phyloP scores from a whole-genome alignment of 2,797 vertebrate species.

The Sylvilagus floridanus region DNA sequence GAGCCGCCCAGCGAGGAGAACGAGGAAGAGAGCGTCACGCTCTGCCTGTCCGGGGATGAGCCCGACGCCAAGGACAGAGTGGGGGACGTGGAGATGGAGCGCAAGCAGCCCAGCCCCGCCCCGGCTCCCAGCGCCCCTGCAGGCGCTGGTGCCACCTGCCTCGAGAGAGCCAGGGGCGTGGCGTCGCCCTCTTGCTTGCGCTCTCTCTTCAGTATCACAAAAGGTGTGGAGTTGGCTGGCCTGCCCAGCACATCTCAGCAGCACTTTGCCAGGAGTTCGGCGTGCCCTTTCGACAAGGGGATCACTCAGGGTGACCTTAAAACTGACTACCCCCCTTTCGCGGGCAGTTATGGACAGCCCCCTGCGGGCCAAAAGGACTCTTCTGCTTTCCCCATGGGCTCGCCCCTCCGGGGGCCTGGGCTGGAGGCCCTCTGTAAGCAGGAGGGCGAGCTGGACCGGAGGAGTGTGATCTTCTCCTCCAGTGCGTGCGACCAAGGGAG shows the following conservation, averaged over 20 bases:
- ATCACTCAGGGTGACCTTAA: conserved; percentile 99
- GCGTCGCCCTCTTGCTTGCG: conserved; percentile 94
- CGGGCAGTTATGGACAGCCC: conserved; percentile 92
- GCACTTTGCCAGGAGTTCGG: conserved; percentile 94
- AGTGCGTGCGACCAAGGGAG: conserved; percentile 94
- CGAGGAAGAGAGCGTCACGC: conserved; percentile 93
- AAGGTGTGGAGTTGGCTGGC: conserved; percentile 91
- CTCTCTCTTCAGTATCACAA: conserved; percentile 93
- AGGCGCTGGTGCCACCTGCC: conserved; percentile 61
- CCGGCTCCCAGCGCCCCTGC: conserved; percentile 47
- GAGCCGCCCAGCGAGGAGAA: conserved; percentile 94
- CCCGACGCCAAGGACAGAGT: conserved; percentile 92
- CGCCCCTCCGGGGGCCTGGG: conserved; percentile 93
- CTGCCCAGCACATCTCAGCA: conserved; percentile 94
- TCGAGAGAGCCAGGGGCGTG: conserved; percentile 91
- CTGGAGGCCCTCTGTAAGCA: conserved; percentile 96
- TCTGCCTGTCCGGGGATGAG: conserved; percentile 96
- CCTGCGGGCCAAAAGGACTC: conserved; percentile 93
- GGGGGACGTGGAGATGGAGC: conserved; percentile 93
- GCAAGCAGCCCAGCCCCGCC: conserved; percentile 89
- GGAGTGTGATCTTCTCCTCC: conserved; percentile 98
- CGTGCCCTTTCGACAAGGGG: conserved; percentile 95
- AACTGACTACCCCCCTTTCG: conserved; percentile 95
- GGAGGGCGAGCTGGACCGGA: conserved; percentile 96
- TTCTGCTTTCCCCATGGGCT: conserved; percentile 92